Base-by-base conservation (phyloP, 2,888 invertebrate species). In the Lissocephala sabroskyi region DNA sequence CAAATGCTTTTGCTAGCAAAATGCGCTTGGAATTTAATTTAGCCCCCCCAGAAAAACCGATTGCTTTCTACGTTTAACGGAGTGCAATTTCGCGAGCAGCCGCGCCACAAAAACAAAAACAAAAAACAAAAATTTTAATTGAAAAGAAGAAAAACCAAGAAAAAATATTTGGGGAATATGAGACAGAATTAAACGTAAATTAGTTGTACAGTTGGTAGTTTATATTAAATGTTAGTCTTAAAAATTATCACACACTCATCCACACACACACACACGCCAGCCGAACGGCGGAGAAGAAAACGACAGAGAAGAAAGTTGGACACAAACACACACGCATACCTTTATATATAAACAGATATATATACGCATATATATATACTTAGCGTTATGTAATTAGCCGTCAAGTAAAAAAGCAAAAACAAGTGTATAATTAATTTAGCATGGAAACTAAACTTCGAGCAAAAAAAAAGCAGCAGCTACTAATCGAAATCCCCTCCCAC, bases 171-270 rank as follows among this genome's bases (percentile, higher is more conserved):
- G n/a, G n/a, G n/a, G n/a, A n/a, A n/a, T n/a, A n/a, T n/a, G n/a
- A n/a, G n/a, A n/a, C n/a, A n/a, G n/a, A n/a, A n/a, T n/a, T n/a
- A n/a, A 75, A 60, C 62, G 49, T 71, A 67, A 71, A 64, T 71
- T 75, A 75, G 74, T 46, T 74, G 74, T 74, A 74, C 74, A 74
- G 68, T 65, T 68, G 43, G 56, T 66, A 74, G 73, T 56, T 54
- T 64, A 52, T 74, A 70, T 57, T 58, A 59, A 62, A 76, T 59
- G 67, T 65, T 76, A 73, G 60, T 53, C 55, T 66, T 62, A 64
- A 55, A 62, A 65, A 60, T 60, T 73, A 64, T 50, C 52, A 62
- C 60, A 53, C 65, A 56, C 44, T 39, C 49, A 45, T 36, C 49
- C 14, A 37, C 32, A 47, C 42, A 43, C 48, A 49, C 17, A 49